These are phyloP conservation scores for Rhagophthalmus giganteus DNA, from an alignment of 2,888 invertebrate species.

Conservation along the genomic window DNA sequence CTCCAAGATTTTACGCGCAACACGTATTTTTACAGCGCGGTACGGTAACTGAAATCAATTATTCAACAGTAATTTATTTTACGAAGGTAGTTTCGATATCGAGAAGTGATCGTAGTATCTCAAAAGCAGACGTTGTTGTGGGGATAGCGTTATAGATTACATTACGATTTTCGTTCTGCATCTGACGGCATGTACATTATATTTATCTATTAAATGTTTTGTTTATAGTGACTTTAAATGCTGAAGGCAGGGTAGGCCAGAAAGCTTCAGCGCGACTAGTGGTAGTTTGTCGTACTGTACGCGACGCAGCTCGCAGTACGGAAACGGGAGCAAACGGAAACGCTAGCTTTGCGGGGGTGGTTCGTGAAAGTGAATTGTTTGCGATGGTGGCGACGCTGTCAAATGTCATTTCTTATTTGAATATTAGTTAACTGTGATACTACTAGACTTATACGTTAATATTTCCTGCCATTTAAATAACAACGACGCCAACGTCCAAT, in stretches of 20 bases:
- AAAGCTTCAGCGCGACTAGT: constrained; percentile 39
- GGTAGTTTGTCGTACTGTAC: constrained; percentile 30
- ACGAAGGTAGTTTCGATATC: no score
- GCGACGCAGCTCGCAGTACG: constrained; percentile 41
- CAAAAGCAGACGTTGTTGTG: no score
- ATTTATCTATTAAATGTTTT: constrained; percentile 17
- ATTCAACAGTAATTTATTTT: no score
- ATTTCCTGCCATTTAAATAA: constrained; percentile 6
- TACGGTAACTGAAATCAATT: no score
- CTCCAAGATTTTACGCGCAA: no score
- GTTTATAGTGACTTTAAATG: constrained; percentile 4
- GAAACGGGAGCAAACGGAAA: constrained; percentile 39
- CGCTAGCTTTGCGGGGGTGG: constrained; percentile 33
- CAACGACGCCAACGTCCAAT: background rate
- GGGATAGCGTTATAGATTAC: no score
- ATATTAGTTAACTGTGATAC: constrained; percentile 24
- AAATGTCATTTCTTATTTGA: constrained; percentile 14
- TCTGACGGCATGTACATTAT: no score
- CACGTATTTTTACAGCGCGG: no score
- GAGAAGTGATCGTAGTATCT: no score
- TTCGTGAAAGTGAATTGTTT: constrained; percentile 23
- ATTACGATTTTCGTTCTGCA: no score
- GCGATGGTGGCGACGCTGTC: constrained; percentile 27
- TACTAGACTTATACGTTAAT: constrained; percentile 11
- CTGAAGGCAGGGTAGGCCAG: constrained; percentile 1